phyloP scores from a whole-genome alignment of 2,888 invertebrate genomes.

The Drosophila antonietae region DNA sequence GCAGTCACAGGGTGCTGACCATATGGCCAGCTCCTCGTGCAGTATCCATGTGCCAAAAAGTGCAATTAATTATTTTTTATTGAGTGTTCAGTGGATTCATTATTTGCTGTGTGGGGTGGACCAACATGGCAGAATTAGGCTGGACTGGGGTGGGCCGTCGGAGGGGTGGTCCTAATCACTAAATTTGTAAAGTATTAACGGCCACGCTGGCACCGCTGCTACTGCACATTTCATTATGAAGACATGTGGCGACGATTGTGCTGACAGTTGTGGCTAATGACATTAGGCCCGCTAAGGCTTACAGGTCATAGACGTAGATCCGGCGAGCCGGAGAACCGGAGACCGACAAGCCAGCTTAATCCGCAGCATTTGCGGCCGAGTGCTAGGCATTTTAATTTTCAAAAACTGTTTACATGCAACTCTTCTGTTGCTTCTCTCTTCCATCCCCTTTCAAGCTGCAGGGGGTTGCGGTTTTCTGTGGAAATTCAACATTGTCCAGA shows the following conservation, averaged over 20 bases:
- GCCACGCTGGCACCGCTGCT: slow-evolving; percentile 25
- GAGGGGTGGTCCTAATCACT: slow-evolving; percentile 60
- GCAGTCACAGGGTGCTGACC: slow-evolving; percentile 57
- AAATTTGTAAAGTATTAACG: slow-evolving; percentile 74
- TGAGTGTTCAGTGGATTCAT: slow-evolving; percentile 48
- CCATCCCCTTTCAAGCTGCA: slow-evolving; percentile 22
- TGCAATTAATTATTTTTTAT: slow-evolving; percentile 78
- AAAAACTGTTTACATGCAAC: slow-evolving; percentile 21
- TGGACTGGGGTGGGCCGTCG: slow-evolving; percentile 1
- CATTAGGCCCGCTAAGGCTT: slow-evolving; percentile 47
- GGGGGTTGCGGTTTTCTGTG: slow-evolving; percentile 44
- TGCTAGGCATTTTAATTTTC: slow-evolving; percentile 48
- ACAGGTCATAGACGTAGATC: background rate
- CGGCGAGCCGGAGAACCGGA: background rate
- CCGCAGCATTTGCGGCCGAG: slow-evolving; percentile 69
- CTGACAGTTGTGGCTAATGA: slow-evolving; percentile 76
- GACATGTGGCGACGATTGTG: slow-evolving; percentile 70
- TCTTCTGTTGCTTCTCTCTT: background rate
- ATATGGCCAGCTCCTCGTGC: slow-evolving; percentile 37
- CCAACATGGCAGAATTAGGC: slow-evolving; percentile 16
- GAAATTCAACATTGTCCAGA: slow-evolving; percentile 32
- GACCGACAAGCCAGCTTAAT: slow-evolving; percentile 61
- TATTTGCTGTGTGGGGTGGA: slow-evolving; percentile 4
- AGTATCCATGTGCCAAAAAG: slow-evolving; percentile 63
- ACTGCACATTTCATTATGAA: slow-evolving; percentile 71